These are phyloP conservation scores for Chromis chromis DNA, from an alignment of 2,797 vertebrate genomes.

Conservation along the genomic window DNA sequence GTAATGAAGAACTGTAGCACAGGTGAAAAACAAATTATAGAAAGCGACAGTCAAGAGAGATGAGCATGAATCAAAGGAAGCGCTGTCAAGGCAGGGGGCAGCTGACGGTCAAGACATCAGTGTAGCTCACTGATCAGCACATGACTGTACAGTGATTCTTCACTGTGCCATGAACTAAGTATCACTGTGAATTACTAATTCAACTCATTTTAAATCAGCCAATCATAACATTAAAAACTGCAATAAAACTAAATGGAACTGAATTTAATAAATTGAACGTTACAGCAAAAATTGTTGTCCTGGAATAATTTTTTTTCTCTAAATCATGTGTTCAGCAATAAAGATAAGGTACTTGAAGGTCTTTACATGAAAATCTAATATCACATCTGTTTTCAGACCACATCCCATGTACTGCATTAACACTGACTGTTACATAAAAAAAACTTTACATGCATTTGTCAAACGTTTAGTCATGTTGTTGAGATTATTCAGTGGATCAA, in stretches of 20 bases:
- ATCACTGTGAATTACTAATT: not conserved
- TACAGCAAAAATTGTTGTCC: slow-evolving; percentile 7
- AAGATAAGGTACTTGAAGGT: no score
- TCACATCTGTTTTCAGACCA: not conserved
- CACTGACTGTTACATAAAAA: not conserved
- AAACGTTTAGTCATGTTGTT: slow-evolving; percentile 12
- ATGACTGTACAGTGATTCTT: not conserved
- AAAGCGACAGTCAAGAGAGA: not conserved
- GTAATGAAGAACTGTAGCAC: slow-evolving; percentile 18
- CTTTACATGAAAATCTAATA: not conserved
- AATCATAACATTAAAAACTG: slow-evolving; percentile 2
- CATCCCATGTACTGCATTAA: not conserved
- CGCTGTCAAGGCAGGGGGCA: slow-evolving; percentile 3
- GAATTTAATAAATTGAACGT: not conserved
- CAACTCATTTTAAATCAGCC: slow-evolving; percentile 13
- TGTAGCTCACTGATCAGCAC: not conserved
- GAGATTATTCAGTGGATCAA: slow-evolving; percentile 6
- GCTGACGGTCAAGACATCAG: not conserved
- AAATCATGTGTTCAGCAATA: no score
- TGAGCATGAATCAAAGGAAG: slow-evolving; percentile 3
- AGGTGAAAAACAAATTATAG: slow-evolving; percentile 23
- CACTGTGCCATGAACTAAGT: not conserved
- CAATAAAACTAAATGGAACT: not conserved
- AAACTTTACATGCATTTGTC: slow-evolving; percentile 23
- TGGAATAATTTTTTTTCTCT: not conserved